phyloP scores from a whole-genome alignment of 2,113 vertebrate species.

The Pelmatolapia mariae region DNA sequence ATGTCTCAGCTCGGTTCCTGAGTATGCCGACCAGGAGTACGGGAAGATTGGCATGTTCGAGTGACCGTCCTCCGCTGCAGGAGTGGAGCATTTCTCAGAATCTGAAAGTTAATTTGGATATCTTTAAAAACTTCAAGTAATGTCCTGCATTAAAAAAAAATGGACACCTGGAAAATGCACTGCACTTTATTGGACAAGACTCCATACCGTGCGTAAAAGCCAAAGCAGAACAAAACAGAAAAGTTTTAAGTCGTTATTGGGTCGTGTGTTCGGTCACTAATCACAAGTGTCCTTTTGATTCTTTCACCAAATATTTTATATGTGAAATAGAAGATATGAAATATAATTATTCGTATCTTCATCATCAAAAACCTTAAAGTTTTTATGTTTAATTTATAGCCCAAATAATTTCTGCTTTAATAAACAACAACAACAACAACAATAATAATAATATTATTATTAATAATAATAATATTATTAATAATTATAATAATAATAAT shows the following conservation, averaged over 20 bases:
- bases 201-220: background rate
- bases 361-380: background rate
- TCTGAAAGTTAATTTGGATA: slow-evolving; percentile 66
- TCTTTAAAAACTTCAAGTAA: background rate
- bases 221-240: background rate
- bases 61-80: slow-evolving; percentile 64
- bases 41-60: slow-evolving; percentile 81
- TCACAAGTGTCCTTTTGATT: background rate
- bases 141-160: background rate
- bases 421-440: fast-evolving
- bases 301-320: background rate
- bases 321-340: background rate
- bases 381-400: background rate
- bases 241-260: background rate
- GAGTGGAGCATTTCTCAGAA: slow-evolving; percentile 77
- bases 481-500: fast-evolving
- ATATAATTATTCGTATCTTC: background rate
- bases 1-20: slow-evolving; percentile 79
- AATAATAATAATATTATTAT: fast-evolving
- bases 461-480: fast-evolving
- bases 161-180: background rate
- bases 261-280: background rate
- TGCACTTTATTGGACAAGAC: background rate
- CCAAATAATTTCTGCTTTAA: background rate
- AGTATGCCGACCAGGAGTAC: slow-evolving; percentile 82